Evolutionary conservation across 2,113 vertebrate genomes (phyloP).

Genomic region (Odocoileus hemionus): DNA sequence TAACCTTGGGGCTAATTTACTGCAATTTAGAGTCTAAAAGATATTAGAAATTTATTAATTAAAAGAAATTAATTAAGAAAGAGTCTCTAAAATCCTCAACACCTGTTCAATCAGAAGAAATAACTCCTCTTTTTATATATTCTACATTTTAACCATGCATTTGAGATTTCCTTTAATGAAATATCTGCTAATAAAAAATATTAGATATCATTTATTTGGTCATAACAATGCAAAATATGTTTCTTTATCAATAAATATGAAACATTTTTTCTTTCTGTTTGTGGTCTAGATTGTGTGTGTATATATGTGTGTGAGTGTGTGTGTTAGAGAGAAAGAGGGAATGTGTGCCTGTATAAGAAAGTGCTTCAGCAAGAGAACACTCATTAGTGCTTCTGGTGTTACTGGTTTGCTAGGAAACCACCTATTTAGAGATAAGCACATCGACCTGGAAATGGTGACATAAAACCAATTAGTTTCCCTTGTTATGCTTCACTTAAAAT

Average conservation of each 20-base stretch:
- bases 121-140: neutral
- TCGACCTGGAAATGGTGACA: neutral
- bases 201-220: neutral
- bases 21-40: neutral
- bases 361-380: neutral
- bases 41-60: neutral
- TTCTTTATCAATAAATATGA: neutral
- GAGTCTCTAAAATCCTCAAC: neutral
- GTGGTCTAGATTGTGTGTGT: neutral
- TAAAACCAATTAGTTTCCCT: neutral
- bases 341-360: neutral
- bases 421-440: neutral
- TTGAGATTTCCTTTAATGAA: neutral
- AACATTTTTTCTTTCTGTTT: neutral
- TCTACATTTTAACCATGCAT: neutral
- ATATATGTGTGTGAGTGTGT: neutral
- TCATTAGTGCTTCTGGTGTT: neutral
- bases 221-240: neutral
- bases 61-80: neutral
- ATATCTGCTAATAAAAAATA: neutral
- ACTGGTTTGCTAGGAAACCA: neutral
- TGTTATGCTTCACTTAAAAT: neutral
- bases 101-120: neutral
- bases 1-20: neutral
- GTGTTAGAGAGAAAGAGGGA: neutral